A percentile compares a stretch with the other conserved stretches of the same genome.
Evolutionary conservation across 1,140 invertebrate genomes (phyloP).

Genomic region (Ceratoteleas bidentatus): DNA sequence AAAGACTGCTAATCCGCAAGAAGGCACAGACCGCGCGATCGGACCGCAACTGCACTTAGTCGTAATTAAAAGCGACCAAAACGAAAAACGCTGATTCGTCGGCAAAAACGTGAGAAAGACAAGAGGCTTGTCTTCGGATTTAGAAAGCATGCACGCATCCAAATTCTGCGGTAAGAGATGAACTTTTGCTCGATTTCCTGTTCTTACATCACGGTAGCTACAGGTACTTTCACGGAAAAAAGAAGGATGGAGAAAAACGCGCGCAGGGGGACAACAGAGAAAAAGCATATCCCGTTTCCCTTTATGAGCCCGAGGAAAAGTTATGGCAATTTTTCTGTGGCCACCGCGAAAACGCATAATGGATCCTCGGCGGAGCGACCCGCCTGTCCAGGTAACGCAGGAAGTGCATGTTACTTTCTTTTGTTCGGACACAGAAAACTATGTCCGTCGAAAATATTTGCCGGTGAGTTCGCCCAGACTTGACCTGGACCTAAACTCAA

Average conservation of each 20-base stretch:
- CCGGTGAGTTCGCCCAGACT: background rate
- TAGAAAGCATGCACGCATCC: slow-evolving; percentile 58
- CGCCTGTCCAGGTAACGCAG: slow-evolving; percentile 4
- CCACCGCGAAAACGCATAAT: slow-evolving; percentile 34
- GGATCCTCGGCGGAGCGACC: background rate
- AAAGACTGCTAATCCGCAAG: no score
- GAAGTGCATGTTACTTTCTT: slow-evolving; percentile 40
- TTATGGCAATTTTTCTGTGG: slow-evolving; percentile 27
- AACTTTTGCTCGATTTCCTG: slow-evolving; percentile 62
- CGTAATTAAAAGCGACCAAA: slow-evolving; percentile 11
- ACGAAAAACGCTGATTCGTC: slow-evolving; percentile 18
- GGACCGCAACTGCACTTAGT: background rate
- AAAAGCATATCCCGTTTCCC: slow-evolving; percentile 50
- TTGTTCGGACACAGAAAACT: slow-evolving; percentile 2
- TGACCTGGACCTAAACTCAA: no score
- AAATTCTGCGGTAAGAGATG: slow-evolving; percentile 57
- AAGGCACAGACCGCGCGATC: no score
- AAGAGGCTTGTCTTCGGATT: slow-evolving; percentile 39
- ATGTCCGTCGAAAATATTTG: slow-evolving; percentile 19
- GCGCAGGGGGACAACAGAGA: background rate
- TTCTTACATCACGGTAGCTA: slow-evolving; percentile 55
- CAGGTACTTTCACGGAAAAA: slow-evolving; percentile 55
- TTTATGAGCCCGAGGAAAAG: slow-evolving; percentile 39
- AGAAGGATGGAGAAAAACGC: background rate
- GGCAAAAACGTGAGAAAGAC: slow-evolving; percentile 41